Evolutionary conservation across 2,797 vertebrate genomes (phyloP).

Genomic region (Pristis pectinata): DNA sequence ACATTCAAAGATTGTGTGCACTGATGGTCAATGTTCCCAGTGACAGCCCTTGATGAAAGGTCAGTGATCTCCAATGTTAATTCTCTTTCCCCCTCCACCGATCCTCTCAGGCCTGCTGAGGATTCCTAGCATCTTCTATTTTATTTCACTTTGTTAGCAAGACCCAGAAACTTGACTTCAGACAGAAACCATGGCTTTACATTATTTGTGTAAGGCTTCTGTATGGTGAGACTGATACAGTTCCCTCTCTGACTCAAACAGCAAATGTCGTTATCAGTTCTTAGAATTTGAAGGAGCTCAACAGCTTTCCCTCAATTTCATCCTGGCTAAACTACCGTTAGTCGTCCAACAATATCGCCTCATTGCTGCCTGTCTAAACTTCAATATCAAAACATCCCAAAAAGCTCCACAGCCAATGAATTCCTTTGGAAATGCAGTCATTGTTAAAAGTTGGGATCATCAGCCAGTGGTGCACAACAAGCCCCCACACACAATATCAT

Average conservation of each 20-base stretch:
- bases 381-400: too few relatives aligned
- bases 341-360: not conserved
- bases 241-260: not conserved
- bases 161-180: not conserved
- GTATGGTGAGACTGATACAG: not conserved
- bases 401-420: too few relatives aligned
- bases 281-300: not conserved
- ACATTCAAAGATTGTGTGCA: too few relatives aligned
- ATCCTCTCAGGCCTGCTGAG: not conserved
- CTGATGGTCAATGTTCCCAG: too few relatives aligned
- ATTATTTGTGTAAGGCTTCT: not conserved
- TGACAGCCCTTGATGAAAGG: not conserved
- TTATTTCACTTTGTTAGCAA: not conserved
- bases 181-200: not conserved
- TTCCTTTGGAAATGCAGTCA: too few relatives aligned
- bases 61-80: too few relatives aligned
- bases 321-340: not conserved
- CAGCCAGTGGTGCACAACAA: too few relatives aligned
- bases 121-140: not conserved
- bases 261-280: not conserved
- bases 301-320: not conserved
- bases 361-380: too few relatives aligned
- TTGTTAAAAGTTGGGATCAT: too few relatives aligned
- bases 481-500: too few relatives aligned
- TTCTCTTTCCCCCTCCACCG: not conserved